Evolutionary conservation across 2,113 vertebrate species (phyloP).

Genomic region (Notarius quadriscutis): DNA sequence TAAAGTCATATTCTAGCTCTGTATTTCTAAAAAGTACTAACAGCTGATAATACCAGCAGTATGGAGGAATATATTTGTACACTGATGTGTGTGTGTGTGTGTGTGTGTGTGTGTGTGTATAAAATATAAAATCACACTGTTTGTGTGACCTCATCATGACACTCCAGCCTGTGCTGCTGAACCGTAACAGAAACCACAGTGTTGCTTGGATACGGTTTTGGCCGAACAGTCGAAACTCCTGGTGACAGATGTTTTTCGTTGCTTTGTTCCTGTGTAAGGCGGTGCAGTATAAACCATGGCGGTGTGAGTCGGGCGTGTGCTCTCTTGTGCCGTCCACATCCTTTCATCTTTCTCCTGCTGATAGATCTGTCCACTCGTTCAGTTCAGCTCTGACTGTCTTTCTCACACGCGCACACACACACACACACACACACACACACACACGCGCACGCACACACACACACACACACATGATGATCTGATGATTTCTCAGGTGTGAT

Average conservation of each 20-base stretch:
- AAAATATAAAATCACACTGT: too few species aligned
- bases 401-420: too few species aligned
- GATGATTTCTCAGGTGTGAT: conserved; percentile 9
- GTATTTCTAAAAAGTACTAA: too few species aligned
- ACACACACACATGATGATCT: background rate
- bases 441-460: too few species aligned
- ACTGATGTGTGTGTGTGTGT: background rate
- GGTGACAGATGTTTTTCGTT: background rate
- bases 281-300: background rate
- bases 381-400: conserved; percentile 28
- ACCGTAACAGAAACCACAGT: background rate
- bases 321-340: background rate
- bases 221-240: background rate
- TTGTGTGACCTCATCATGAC: background rate
- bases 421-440: too few species aligned
- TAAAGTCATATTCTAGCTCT: too few species aligned
- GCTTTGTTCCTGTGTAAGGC: background rate
- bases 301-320: background rate
- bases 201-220: background rate
- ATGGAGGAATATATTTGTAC: too few species aligned
- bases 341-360: background rate
- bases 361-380: conserved; percentile 23
- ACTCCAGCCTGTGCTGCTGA: background rate
- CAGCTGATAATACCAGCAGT: background rate
- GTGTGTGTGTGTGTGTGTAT: too few species aligned